Conservation (phyloP, 2,888 invertebrate species). For the Eupithecia inturbata region DNA sequence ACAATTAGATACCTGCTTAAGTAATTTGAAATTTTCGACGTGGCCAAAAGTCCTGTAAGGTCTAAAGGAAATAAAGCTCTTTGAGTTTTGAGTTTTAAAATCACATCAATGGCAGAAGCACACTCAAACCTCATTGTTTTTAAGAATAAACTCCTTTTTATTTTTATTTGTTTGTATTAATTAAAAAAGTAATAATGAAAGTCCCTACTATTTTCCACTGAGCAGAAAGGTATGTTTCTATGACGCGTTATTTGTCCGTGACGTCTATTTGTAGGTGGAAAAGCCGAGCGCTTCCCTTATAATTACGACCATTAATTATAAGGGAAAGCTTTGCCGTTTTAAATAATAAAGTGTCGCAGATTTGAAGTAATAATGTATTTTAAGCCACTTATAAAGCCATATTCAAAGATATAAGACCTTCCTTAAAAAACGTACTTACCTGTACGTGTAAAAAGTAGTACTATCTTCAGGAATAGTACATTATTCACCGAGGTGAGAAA, state of each 20-base stretch:
- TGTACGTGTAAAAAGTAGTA: background rate
- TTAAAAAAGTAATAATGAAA: background rate
- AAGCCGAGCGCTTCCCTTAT: background rate
- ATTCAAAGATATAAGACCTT: background rate
- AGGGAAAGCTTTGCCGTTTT: background rate
- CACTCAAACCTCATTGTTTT: too few relatives aligned
- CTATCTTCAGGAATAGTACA: too few relatives aligned
- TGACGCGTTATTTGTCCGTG: background rate
- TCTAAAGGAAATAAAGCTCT: too few relatives aligned
- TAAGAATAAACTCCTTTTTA: too few relatives aligned
- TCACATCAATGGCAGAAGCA: too few relatives aligned
- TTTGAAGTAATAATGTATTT: background rate
- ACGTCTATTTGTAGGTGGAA: background rate
- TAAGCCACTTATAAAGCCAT: background rate
- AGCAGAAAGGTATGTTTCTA: background rate
- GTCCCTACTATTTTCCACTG: background rate
- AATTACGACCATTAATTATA: constrained; percentile 6
- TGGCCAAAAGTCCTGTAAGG: too few relatives aligned
- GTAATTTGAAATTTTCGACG: too few relatives aligned
- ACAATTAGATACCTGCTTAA: too few relatives aligned
- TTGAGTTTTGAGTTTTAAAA: too few relatives aligned
- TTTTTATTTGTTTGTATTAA: too few relatives aligned
- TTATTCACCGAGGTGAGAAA: too few relatives aligned
- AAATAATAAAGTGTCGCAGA: constrained; percentile 4
- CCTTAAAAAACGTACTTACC: background rate